Base-by-base conservation (phyloP, 2,888 invertebrate species). In the Campoplex nolae region DNA sequence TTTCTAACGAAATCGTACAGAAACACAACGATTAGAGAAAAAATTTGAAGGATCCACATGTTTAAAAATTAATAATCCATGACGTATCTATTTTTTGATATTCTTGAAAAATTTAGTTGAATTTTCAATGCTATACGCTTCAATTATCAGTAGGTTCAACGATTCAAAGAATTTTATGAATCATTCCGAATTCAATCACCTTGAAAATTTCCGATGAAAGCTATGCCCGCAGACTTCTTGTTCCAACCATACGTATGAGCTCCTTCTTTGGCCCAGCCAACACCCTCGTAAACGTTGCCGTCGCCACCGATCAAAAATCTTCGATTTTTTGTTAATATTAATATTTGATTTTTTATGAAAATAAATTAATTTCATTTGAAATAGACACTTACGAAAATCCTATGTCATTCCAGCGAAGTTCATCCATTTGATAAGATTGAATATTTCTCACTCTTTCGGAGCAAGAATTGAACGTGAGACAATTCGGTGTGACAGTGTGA, bases 301-400 rank as follows among this genome's bases (percentile, higher is more conserved):
- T 96, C 96, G 45, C 96, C 96, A 8, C 96, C 96, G 79, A 97
- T 95, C 86, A 96, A 90, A 88, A 96, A 96, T 70, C 96, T 96
- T 83, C 42, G 18, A 28, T 16, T 51, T 32, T 71, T 51, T 32
- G 9, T 4, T 2, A 35, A 28, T 48, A 32, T 18, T 0, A 28
- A 23, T 45, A n/a, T 56, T 38, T 35, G 16, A 48, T 16, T 13
- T 18, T 18, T n/a, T 58, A 51, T 58, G 11, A 3, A 42, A 42
- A n/a, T 73, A 8, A 11, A n/a, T 58, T 56, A 48, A 70, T n/a
- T 48, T 42, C 6, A 42, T n/a, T 16, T 38, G 23, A 51, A 62
- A 13, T n/a, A 28, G 35, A n/a, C 58, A 70, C 95, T 95, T 93
- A 96, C 96, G 96, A 96, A 90, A 95, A 95, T 45, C 95, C 96